Evolutionary conservation across 2,888 invertebrate species (phyloP).

Genomic region (Troides oblongomaculatus): DNA sequence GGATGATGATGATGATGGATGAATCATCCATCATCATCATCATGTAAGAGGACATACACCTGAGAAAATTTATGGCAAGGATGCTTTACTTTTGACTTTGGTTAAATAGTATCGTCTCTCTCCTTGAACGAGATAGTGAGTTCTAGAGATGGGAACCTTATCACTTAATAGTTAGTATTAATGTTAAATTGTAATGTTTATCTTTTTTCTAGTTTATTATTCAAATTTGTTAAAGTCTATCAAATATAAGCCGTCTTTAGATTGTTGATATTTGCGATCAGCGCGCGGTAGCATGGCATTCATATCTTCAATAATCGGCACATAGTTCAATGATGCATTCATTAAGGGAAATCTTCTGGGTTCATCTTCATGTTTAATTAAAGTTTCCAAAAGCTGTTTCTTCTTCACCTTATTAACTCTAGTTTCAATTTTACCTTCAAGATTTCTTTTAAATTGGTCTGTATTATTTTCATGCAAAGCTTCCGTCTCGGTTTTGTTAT

Average conservation of each 20-base stretch:
- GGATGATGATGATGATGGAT: too few relatives aligned
- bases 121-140: too few relatives aligned
- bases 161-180: too few relatives aligned
- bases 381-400: slow-evolving; percentile 2
- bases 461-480: neutral
- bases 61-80: too few relatives aligned
- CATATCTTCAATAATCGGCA: slow-evolving; percentile 39
- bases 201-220: too few relatives aligned
- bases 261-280: slow-evolving; percentile 6
- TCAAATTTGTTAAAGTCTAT: slow-evolving; percentile 1
- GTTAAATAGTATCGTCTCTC: too few relatives aligned
- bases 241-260: slow-evolving; percentile 23
- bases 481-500: neutral
- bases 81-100: too few relatives aligned
- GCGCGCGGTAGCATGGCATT: slow-evolving; percentile 14
- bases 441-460: neutral
- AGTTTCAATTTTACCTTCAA: neutral
- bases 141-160: too few relatives aligned
- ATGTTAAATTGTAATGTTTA: too few relatives aligned
- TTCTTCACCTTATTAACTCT: slow-evolving; percentile 12
- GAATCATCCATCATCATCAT: too few relatives aligned
- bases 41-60: too few relatives aligned
- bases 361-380: slow-evolving; percentile 1
- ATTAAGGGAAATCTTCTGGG: neutral
- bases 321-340: slow-evolving; percentile 23